Base-by-base conservation (phyloP, 1,140 invertebrate species). In the Cherax destructor region DNA sequence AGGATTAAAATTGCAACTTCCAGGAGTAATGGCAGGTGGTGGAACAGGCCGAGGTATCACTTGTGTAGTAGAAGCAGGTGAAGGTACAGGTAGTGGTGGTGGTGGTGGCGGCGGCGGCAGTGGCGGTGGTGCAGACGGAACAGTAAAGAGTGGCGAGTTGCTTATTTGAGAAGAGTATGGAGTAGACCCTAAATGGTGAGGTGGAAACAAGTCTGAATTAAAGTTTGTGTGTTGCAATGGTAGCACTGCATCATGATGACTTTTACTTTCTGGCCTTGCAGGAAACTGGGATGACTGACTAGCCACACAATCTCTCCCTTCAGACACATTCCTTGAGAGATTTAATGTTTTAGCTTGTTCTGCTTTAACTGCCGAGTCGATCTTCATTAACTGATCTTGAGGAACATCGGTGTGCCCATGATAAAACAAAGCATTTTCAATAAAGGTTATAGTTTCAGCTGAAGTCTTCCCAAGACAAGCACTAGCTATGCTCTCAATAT, bases 351-450 rank as follows among this genome's bases (percentile, higher is more conserved):
- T 86, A 1, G 76, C n/a, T 59, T 86, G 85, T 24, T 86, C 74
- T 61, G 24, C 52, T 41, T 86, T 86, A 13, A 86, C 85, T 13
- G 47, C 76, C 72, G 78, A 56, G 52, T 86, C 52, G 24, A 78
- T 47, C 72, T 61, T 86, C 85, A 41, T 78, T 4, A 86, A 41
- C 50, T 78, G 74, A 7, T 86, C 72, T 13, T 86, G 13, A n/a
- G 85, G n/a, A n/a, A 78, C 30, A 21, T 86, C 50, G 21, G 56
- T 52, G 50, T 78, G 74, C n/a, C 85, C 85, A 16, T 86, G 72
- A 24, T 72, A 86, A 18, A 47, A 30, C n/a, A 86, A 65, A 24
- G 76, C 74, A 52, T 86, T 61, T 16, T 72, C 65, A 72, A 86
- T 78, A 65, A 78, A 86, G 16, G 61, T 77, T 50, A 59, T 56